Evolutionary conservation across 1,140 invertebrate species (phyloP).

Genomic region (Drosophila trapezifrons): DNA sequence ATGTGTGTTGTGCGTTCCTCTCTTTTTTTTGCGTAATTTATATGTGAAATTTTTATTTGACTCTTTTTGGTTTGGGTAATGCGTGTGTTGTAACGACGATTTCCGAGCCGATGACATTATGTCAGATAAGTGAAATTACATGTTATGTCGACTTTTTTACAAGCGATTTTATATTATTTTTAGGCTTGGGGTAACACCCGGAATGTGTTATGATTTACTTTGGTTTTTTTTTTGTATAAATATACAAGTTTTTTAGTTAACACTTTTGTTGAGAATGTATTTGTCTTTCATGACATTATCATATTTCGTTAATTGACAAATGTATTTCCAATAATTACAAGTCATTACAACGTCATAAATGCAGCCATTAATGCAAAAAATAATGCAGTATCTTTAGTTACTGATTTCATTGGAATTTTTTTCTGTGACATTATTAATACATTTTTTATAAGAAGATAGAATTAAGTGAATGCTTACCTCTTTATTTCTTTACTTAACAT

Average conservation of each 20-base stretch:
- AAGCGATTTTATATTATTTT: constrained; percentile 20
- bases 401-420: background rate
- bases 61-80: constrained; percentile 38
- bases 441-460: no score
- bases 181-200: background rate
- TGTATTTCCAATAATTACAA: background rate
- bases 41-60: constrained; percentile 61
- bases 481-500: no score
- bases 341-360: background rate
- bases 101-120: constrained; percentile 72
- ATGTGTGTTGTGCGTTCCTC: constrained; percentile 21
- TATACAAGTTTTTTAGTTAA: background rate
- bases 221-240: background rate
- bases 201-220: background rate
- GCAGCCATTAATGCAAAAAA: background rate
- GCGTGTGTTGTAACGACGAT: constrained; percentile 45
- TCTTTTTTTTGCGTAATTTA: constrained; percentile 64
- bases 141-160: constrained; percentile 68
- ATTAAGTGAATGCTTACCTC: no score
- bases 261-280: background rate
- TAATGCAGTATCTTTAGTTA: background rate
- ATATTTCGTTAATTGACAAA: background rate
- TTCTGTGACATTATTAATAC: no score
- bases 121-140: constrained; percentile 83
- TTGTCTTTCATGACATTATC: background rate